Evolutionary conservation across 2,888 invertebrate genomes (phyloP).

Genomic region (Lysandra coridon): DNA sequence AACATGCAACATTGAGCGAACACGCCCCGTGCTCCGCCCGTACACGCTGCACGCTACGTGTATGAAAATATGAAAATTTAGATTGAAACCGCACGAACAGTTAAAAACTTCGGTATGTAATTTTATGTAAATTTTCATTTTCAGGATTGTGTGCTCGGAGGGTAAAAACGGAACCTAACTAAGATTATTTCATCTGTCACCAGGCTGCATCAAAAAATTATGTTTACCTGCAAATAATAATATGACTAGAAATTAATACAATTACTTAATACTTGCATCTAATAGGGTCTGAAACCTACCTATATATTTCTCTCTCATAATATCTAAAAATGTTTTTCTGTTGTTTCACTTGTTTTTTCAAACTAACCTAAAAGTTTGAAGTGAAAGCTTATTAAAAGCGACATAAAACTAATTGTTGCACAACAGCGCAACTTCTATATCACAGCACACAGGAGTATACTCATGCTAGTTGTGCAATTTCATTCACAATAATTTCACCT

Average conservation of each 20-base stretch:
- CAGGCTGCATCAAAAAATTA: no score
- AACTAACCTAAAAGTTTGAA: not conserved
- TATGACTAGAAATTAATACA: no score
- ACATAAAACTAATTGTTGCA: not conserved
- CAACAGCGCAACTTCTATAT: not conserved
- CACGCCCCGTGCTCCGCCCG: not conserved
- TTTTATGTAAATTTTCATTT: not conserved
- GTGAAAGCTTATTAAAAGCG: not conserved
- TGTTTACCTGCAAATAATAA: no score
- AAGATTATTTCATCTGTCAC: no score
- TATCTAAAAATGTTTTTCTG: not conserved
- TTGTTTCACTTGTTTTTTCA: not conserved
- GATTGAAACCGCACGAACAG: not conserved
- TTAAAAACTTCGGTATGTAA: not conserved
- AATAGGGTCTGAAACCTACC: no score
- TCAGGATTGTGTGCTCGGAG: no score
- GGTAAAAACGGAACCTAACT: no score
- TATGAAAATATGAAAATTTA: not conserved
- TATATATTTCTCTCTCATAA: no score
- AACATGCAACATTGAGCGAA: not conserved
- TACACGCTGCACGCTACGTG: not conserved
- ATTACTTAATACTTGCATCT: no score
- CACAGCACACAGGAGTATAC: not conserved
- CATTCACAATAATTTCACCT: conserved; percentile 1
- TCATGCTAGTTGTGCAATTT: not conserved